A percentile compares a stretch with the other conserved stretches of the same genome.
These are phyloP conservation scores for Strigamia maritima DNA, from an alignment of 2,888 invertebrate species.

Conservation along the genomic window DNA sequence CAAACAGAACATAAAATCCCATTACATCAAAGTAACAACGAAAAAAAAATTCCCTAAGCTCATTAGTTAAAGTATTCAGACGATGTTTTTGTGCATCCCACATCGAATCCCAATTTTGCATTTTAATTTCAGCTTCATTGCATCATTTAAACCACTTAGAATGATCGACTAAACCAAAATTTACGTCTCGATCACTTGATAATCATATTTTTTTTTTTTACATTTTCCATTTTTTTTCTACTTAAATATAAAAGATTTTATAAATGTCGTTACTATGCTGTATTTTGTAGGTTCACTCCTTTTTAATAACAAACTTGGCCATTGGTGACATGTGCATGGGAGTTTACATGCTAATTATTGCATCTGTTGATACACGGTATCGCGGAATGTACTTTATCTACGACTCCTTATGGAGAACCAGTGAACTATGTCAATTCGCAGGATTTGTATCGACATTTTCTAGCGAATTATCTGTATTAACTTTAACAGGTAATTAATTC, in stretches of 20 bases:
- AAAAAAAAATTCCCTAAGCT: not conserved
- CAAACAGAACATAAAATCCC: not conserved
- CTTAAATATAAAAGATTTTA: no score
- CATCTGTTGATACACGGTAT: constrained; percentile 51
- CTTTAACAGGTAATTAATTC: constrained; percentile 48
- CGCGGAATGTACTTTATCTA: constrained; percentile 54
- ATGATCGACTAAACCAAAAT: not conserved
- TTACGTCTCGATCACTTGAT: not conserved
- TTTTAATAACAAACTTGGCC: constrained; percentile 53
- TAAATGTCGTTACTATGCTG: not conserved
- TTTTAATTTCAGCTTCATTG: not conserved
- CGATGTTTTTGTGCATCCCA: no score
- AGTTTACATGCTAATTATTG: constrained; percentile 51
- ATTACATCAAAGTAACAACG: not conserved
- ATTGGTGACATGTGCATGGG: constrained; percentile 53
- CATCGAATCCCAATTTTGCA: no score
- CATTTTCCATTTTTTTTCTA: no score
- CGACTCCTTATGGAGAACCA: constrained; percentile 50
- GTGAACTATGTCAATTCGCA: constrained; percentile 50
- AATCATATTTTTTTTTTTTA: no score
- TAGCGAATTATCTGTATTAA: constrained; percentile 52
- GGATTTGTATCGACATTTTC: constrained; percentile 53
- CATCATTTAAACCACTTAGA: not conserved
- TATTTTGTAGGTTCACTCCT: constrained; percentile 53
- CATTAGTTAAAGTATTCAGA: not conserved